Evolutionary conservation across 1,140 invertebrate species (phyloP), one percentile per base, ranked within the genome.

Genomic region (Heliconius congener): DNA sequence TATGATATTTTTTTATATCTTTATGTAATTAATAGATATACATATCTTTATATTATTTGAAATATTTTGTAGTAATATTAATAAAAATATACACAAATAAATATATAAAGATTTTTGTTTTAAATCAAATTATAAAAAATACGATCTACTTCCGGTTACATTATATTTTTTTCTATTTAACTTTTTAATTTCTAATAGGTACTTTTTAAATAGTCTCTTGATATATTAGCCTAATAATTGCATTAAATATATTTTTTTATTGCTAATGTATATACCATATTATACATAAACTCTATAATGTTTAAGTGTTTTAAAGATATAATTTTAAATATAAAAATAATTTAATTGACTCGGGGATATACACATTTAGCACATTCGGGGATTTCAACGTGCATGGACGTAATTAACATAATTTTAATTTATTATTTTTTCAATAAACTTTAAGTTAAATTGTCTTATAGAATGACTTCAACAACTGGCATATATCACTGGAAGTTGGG

Each of bases 401-500:
- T 19, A 19, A 19, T 52, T 52, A 18, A 52, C 6, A 52, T 60
- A 11, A n/a, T 23, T 23, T 60, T 55, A n/a, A 55, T 18, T 55
- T 19, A 55, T 16, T 46, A 11, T 11, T 46, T 46, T 34, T 34
- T 34, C 6, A 4, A 34, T 23, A 23, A 23, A 23, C 23, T 23
- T 37, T 37, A 37, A 37, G 0, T 46, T 16, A 16, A 19, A 52
- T 30, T 13, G 4, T 71, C 46, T 34, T 66, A 76, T 30, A 30
- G n/a, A 37, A 80, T 80, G 79, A 70, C n/a, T 77, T 74, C 76
- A 57, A 30, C 30, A 27, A 73, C 77, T 23, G 77, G 77, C 8
- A 87, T 93, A 81, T 89, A 91, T 60, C 84, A 90, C 75, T 94
- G 93, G 93, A 93, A 89, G 82, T 78, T 93, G 50, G 93, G 93